Conservation (phyloP, 2,888 invertebrate genomes). For the Ommatoiulus sabulosus region DNA sequence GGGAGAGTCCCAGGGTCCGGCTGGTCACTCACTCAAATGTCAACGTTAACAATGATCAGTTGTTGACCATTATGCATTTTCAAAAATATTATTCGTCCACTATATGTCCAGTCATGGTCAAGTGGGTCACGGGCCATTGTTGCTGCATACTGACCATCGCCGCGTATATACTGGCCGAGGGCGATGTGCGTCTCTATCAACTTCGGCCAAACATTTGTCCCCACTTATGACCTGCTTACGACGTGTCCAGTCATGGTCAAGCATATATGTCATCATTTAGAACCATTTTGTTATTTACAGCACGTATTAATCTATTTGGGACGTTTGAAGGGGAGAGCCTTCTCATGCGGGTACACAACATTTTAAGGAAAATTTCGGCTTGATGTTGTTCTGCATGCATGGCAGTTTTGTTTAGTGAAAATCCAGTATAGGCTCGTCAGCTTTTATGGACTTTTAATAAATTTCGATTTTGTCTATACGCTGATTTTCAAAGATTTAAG, state of each 20-base stretch:
- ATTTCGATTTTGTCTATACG: no score
- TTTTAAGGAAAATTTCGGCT: not conserved
- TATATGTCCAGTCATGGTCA: constrained; percentile 49
- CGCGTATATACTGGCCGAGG: not conserved
- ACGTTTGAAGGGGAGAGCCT: no score
- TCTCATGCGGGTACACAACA: no score
- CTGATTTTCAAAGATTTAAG: no score
- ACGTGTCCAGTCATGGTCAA: not conserved
- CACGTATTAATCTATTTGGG: not conserved
- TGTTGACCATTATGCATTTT: constrained; percentile 44
- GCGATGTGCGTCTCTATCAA: constrained; percentile 10
- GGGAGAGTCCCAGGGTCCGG: not conserved
- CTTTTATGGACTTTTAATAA: no score
- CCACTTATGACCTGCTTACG: not conserved
- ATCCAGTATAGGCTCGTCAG: not conserved
- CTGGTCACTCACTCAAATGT: constrained; percentile 32
- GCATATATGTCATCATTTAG: constrained; percentile 17
- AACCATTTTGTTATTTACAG: constrained; percentile 2
- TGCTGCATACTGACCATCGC: not conserved
- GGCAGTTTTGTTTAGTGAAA: not conserved
- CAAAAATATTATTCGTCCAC: constrained; percentile 34
- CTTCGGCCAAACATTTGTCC: not conserved
- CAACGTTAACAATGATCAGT: constrained; percentile 20
- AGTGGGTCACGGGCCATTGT: constrained; percentile 38
- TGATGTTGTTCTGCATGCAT: no score